phyloP scores from a whole-genome alignment of 2,797 vertebrate genomes.

The Acrossocheilus fasciatus region DNA sequence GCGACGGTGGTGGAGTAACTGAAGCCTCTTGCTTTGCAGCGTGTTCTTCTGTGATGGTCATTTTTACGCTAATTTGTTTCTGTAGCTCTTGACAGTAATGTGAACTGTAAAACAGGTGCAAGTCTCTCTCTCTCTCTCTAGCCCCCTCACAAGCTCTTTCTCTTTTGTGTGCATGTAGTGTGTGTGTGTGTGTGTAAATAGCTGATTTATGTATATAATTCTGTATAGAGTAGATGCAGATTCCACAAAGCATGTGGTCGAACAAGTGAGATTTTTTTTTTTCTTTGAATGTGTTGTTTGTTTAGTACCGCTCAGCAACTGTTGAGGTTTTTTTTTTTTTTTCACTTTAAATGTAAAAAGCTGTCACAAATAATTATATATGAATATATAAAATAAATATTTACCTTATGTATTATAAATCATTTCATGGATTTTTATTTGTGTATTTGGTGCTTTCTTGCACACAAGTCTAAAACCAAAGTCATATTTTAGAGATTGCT shows the following conservation, averaged over 20 bases:
- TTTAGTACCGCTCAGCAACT: constrained; percentile 41
- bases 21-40: constrained; percentile 60
- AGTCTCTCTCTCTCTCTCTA: constrained; percentile 38
- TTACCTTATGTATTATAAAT: constrained; percentile 56
- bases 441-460: not conserved
- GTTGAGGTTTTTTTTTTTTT: constrained; percentile 38
- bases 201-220: constrained; percentile 57
- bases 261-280: constrained; percentile 50
- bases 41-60: constrained; percentile 53
- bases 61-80: constrained; percentile 51
- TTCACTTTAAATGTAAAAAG: constrained; percentile 60
- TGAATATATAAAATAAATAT: constrained; percentile 64
- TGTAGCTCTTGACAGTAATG: constrained; percentile 59
- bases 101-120: constrained; percentile 63
- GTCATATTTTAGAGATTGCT: constrained; percentile 68
- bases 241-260: constrained; percentile 59
- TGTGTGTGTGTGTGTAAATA: constrained; percentile 55
- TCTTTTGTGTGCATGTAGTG: constrained; percentile 65
- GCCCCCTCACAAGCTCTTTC: not conserved
- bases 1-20: constrained; percentile 37
- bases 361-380: constrained; percentile 53
- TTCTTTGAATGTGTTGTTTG: constrained; percentile 49
- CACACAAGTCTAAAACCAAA: constrained; percentile 22
- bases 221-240: constrained; percentile 59
- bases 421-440: constrained; percentile 34